phyloP scores from a whole-genome alignment of 2,797 vertebrate species.

The Siniperca undulata region DNA sequence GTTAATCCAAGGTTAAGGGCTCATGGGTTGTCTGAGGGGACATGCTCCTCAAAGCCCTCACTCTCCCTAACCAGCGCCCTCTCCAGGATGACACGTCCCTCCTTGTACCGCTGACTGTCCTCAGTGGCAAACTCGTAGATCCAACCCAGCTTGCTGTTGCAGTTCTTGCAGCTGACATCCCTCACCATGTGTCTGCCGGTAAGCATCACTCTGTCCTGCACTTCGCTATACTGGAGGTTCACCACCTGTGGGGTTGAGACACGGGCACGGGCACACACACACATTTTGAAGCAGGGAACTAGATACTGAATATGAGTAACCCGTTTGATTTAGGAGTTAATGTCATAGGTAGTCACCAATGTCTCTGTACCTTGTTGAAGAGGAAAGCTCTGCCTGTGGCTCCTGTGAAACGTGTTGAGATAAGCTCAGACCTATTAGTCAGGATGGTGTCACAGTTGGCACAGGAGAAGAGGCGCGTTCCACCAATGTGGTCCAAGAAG shows the following conservation, averaged over 20 bases:
- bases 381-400: constrained; percentile 98
- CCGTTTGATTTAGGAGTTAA: not conserved
- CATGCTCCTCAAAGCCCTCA: constrained; percentile 98
- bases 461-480: constrained; percentile 97
- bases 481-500: constrained; percentile 98
- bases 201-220: constrained; percentile 98
- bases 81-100: constrained; percentile 97
- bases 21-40: constrained; percentile 97
- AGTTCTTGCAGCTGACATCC: constrained; percentile 99
- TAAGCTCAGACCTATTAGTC: constrained; percentile 97
- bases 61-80: constrained; percentile 96
- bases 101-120: constrained; percentile 99
- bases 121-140: constrained; percentile 99
- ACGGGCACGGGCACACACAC: constrained; percentile 1
- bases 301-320: not conserved
- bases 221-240: constrained; percentile 98
- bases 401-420: constrained; percentile 98
- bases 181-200: constrained; percentile 98
- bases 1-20: constrained; percentile 17
- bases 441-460: constrained; percentile 99
- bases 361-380: constrained; percentile 94
- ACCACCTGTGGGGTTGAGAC: constrained; percentile 88
- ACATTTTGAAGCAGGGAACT: not conserved
- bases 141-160: constrained; percentile 99
- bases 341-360: not conserved